Evolutionary conservation across 2,113 vertebrate species (phyloP).

Genomic region (Stigmatopora nigra): DNA sequence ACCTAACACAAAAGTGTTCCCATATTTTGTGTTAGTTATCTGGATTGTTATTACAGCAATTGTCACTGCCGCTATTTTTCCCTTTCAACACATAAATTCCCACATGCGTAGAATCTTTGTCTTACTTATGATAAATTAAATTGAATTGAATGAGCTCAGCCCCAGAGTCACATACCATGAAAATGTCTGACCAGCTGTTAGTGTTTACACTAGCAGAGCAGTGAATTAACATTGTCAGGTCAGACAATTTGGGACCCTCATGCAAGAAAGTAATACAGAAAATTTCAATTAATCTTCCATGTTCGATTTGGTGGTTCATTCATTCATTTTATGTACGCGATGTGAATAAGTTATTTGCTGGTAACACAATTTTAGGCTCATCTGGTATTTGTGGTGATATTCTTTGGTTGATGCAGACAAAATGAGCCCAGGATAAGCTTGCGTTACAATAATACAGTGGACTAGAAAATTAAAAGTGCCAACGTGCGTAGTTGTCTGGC

Average conservation of each 20-base stretch:
- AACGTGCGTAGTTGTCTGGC: not conserved
- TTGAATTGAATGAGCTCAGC: not conserved
- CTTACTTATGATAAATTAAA: not conserved
- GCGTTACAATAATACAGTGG: not conserved
- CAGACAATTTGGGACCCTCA: not conserved
- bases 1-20: too few relatives aligned
- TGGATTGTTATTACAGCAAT: too few relatives aligned
- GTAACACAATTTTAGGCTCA: not conserved
- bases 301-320: not conserved
- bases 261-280: not conserved
- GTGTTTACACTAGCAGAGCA: not conserved
- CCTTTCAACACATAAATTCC: too few relatives aligned
- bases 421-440: not conserved
- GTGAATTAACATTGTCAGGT: not conserved
- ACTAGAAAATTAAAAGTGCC: not conserved
- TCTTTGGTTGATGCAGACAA: not conserved
- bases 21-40: too few relatives aligned
- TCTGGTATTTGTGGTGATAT: not conserved
- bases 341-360: not conserved
- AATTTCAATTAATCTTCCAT: not conserved
- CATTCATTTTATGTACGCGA: not conserved
- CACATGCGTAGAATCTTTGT: not conserved
- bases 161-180: not conserved
- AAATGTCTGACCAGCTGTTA: not conserved
- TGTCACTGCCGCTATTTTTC: too few relatives aligned